phyloP scores from a whole-genome alignment of 2,888 invertebrate genomes.

The Netelia inedita region DNA sequence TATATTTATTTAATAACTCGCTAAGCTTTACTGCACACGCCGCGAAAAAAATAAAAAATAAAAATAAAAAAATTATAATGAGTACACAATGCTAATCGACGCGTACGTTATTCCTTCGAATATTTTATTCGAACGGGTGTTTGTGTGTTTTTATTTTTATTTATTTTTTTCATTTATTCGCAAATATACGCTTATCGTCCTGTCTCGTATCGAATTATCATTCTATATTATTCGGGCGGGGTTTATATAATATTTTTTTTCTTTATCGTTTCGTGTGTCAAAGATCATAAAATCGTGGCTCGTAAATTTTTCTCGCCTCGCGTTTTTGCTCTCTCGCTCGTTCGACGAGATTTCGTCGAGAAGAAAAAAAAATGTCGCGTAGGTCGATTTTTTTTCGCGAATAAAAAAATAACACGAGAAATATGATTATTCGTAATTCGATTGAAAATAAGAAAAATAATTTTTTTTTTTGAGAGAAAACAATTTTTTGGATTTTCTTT shows the following conservation, averaged over 20 bases:
- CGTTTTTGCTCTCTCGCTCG: background rate
- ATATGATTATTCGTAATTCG: no score
- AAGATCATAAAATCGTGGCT: conserved; percentile 33
- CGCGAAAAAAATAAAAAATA: background rate
- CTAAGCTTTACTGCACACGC: conserved; percentile 28
- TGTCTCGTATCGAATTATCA: conserved; percentile 38
- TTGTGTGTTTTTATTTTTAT: no score
- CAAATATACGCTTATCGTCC: conserved; percentile 1
- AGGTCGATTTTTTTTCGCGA: background rate
- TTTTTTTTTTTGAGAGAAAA: no score
- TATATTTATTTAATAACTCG: conserved; percentile 59
- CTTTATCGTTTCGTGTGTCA: conserved; percentile 7
- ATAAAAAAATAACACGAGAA: no score
- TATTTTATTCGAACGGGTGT: conserved; percentile 39
- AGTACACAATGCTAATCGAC: conserved; percentile 56
- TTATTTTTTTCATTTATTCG: background rate
- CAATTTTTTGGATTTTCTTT: no score
- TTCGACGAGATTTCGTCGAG: background rate
- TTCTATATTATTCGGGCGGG: conserved; percentile 8
- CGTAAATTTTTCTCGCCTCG: conserved; percentile 28
- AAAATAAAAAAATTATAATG: conserved; percentile 45
- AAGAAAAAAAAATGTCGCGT: background rate
- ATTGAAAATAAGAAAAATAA: no score
- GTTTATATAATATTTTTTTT: conserved; percentile 8
- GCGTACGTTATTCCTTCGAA: conserved; percentile 36